Percentiles rank a stretch among this genome's conserved stretches.
Evolutionary conservation across 2,888 invertebrate genomes (phyloP).

Genomic region (Acleris cristana): DNA sequence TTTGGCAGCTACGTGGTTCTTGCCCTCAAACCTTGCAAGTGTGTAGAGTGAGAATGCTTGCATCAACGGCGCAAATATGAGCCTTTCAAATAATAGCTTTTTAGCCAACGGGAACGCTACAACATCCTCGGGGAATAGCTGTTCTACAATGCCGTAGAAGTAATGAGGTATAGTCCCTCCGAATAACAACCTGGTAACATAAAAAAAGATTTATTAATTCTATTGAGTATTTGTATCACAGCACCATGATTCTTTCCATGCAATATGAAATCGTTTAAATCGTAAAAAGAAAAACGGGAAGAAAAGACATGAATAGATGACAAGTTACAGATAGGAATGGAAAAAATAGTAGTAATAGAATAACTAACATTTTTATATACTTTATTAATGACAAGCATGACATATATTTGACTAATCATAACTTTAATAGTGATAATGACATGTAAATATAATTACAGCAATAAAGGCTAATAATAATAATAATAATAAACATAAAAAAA

Average conservation of each 20-base stretch:
- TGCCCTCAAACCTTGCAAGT: conserved; percentile 90
- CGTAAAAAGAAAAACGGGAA: no score
- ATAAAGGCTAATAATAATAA: no score
- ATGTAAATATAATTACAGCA: no score
- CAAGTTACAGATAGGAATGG: no score
- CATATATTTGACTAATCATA: no score
- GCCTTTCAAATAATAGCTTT: conserved; percentile 88
- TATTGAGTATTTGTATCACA: not conserved
- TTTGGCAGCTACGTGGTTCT: conserved; percentile 86
- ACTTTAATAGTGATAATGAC: no score
- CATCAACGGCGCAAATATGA: conserved; percentile 88
- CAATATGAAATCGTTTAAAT: no score
- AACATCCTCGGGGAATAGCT: conserved; percentile 83
- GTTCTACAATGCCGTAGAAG: conserved; percentile 87
- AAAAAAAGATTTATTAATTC: conserved; percentile 3
- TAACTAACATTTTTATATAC: no score
- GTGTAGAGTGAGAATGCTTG: conserved; percentile 90
- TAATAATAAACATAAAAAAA: no score
- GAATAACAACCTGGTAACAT: conserved; percentile 86
- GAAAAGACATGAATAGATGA: no score
- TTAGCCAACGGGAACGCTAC: conserved; percentile 82
- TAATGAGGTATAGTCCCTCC: conserved; percentile 92
- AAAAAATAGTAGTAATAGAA: no score
- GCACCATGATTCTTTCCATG: not conserved
- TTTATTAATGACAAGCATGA: no score